A percentile compares a stretch with the other conserved stretches of the same genome.
phyloP scores from a whole-genome alignment of 53 echinoderm and acorn worm species.

The Pentamera pediparva region DNA sequence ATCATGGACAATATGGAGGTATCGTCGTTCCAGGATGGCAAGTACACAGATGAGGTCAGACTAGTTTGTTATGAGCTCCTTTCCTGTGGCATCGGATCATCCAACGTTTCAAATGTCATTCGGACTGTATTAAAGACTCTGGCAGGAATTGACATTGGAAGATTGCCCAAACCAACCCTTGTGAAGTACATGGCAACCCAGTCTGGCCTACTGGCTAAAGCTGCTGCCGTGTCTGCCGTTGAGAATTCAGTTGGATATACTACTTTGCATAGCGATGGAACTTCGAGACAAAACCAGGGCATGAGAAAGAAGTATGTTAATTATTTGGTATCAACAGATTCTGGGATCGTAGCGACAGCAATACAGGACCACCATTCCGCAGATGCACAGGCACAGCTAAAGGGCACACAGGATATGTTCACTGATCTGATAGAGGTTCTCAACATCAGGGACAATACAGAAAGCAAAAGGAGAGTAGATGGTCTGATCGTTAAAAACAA shows the following conservation, averaged over 20 bases:
- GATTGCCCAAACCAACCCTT: slow-evolving; percentile 20
- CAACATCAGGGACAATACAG: neutral
- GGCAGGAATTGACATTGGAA: slow-evolving; percentile 10
- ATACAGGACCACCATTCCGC: slow-evolving; percentile 20
- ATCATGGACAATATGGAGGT: neutral
- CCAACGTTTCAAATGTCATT: neutral
- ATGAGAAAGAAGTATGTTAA: slow-evolving; percentile 30
- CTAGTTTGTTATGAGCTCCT: slow-evolving; percentile 17
- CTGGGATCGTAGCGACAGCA: slow-evolving; percentile 5
- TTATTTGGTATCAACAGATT: neutral
- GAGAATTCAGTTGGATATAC: neutral
- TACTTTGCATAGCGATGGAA: slow-evolving; percentile 27
- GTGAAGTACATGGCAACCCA: slow-evolving; percentile 34
- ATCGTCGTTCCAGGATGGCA: neutral
- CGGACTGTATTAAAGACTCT: slow-evolving; percentile 20
- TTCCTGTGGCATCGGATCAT: slow-evolving; percentile 11
- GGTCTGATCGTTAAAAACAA: slow-evolving; percentile 4
- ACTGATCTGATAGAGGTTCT: neutral
- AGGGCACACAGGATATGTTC: slow-evolving; percentile 11
- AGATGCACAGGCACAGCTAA: slow-evolving; percentile 5
- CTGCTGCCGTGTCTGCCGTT: slow-evolving; percentile 17
- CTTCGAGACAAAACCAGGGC: slow-evolving; percentile 26
- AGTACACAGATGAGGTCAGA: slow-evolving; percentile 13
- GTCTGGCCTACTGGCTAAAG: slow-evolving; percentile 20
- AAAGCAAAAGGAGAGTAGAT: neutral